Conservation (phyloP, 1,140 invertebrate genomes). For the Diabrotica undecimpunctata region DNA sequence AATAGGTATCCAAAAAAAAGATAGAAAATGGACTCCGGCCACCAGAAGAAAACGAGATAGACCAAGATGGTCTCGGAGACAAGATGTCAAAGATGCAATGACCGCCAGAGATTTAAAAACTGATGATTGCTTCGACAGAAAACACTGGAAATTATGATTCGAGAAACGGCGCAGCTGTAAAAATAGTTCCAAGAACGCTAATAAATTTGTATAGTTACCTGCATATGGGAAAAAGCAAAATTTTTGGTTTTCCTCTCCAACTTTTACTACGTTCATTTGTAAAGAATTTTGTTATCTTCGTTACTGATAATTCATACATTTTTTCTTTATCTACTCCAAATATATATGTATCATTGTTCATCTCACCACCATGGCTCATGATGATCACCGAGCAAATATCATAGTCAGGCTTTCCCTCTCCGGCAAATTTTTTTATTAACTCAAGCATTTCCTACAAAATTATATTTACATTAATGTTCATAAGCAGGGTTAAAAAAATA, state of each 20-base stretch:
- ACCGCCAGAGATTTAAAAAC: no score
- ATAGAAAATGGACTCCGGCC: no score
- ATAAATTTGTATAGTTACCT: constrained; percentile 16
- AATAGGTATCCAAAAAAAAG: no score
- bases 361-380: constrained; percentile 55
- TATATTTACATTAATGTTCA: no score
- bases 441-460: constrained; percentile 19
- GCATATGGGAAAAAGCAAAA: constrained; percentile 75
- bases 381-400: constrained; percentile 59
- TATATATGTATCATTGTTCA: constrained; percentile 43
- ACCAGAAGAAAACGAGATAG: no score
- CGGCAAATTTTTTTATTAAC: constrained; percentile 19
- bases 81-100: no score
- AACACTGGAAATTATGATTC: no score
- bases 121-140: no score
- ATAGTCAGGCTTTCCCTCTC: constrained; percentile 30
- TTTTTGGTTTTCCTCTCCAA: constrained; percentile 66
- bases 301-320: constrained; percentile 36
- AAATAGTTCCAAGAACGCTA: no score
- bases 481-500: neutral
- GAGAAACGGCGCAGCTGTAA: no score
- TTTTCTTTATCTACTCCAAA: constrained; percentile 50
- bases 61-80: no score
- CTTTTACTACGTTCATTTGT: constrained; percentile 58
- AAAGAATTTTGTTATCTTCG: constrained; percentile 59